Conservation (phyloP, 2,113 vertebrate species). For the Oxyura jamaicensis region DNA sequence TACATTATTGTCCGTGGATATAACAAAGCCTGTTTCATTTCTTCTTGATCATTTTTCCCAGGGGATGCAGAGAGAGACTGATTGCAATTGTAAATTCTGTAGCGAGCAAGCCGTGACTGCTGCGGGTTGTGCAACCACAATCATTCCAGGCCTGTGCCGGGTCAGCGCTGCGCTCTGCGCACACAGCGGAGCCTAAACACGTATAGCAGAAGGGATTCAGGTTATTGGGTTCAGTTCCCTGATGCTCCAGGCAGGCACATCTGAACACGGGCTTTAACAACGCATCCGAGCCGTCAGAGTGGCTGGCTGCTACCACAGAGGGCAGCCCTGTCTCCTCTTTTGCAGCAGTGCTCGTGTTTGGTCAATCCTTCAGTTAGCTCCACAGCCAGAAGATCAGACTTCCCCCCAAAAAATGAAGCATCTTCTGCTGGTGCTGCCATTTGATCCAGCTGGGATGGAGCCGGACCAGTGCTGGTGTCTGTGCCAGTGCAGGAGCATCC, state of each 20-base stretch:
- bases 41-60: conserved; percentile 38
- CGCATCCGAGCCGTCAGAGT: not conserved
- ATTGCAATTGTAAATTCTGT: conserved; percentile 50
- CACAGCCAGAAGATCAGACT: not conserved
- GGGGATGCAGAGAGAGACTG: not conserved
- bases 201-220: not conserved
- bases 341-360: not conserved
- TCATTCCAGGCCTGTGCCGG: not conserved
- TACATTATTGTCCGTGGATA: not conserved
- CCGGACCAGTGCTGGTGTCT: not conserved
- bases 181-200: not conserved
- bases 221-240: conserved; percentile 34
- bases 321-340: not conserved
- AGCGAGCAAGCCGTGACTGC: not conserved
- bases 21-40: conserved; percentile 42
- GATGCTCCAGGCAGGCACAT: conserved; percentile 2
- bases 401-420: not conserved
- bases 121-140: conserved; percentile 25
- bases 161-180: not conserved
- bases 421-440: not conserved
- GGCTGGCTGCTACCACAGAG: not conserved
- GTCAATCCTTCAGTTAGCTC: not conserved
- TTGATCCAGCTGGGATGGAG: not conserved
- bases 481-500: not conserved
- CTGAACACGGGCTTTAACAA: not conserved